Conservation (phyloP, 2,888 invertebrate species). For the Rotaria socialis region DNA sequence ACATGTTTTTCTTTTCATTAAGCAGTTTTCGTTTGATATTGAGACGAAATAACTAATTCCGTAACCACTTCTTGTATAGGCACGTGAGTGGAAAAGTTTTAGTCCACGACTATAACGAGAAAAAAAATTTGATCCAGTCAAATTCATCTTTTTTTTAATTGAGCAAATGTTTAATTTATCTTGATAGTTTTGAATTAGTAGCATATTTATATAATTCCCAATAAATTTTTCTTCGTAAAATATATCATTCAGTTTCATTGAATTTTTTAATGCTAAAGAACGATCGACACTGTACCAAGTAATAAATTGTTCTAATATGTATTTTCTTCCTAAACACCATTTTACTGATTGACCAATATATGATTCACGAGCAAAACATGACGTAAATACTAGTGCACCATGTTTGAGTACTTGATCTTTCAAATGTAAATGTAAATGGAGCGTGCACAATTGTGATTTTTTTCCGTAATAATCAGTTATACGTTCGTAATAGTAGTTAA, state of each 20-base stretch:
- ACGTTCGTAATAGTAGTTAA: neutral
- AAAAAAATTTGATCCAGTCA: neutral
- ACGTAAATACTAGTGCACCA: neutral
- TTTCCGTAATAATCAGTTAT: neutral
- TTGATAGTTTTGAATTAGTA: neutral
- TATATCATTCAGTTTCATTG: neutral
- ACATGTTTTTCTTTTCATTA: neutral
- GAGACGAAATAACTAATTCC: neutral
- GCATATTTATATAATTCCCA: neutral
- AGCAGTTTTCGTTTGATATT: neutral
- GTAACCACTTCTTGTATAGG: neutral
- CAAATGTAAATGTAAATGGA: conserved; percentile 14
- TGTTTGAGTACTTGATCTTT: neutral
- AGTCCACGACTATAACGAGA: neutral
- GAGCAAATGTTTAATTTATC: neutral
- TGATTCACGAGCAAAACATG: conserved; percentile 11
- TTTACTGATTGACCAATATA: neutral
- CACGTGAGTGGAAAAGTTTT: neutral
- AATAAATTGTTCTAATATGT: conserved; percentile 10
- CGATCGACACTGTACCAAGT: conserved; percentile 1
- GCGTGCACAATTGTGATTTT: neutral
- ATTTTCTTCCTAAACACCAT: conserved; percentile 18
- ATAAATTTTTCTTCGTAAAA: neutral
- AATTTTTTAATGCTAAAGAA: neutral
- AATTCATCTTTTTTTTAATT: neutral